Evolutionary conservation across 1,140 invertebrate genomes (phyloP).

Genomic region (Coptotermes formosanus): DNA sequence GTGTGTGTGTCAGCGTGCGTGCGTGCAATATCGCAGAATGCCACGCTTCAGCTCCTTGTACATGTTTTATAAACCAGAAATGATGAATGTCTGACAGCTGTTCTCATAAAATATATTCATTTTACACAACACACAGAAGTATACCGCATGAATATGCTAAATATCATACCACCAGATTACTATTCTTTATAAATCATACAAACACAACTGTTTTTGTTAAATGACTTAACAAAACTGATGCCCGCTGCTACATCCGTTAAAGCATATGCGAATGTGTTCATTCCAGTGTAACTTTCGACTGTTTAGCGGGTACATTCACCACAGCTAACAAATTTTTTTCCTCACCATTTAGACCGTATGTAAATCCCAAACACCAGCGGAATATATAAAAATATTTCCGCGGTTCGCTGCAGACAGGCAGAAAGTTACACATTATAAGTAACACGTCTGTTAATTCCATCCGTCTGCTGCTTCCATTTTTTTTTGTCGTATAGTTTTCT

Average conservation of each 20-base stretch:
- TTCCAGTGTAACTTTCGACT: not conserved
- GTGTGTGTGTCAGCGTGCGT: too few species aligned
- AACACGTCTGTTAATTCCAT: not conserved
- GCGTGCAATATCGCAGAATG: not conserved
- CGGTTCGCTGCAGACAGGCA: not conserved
- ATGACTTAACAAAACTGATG: not conserved
- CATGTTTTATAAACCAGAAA: not conserved
- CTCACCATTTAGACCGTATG: not conserved
- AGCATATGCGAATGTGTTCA: not conserved
- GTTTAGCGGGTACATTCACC: not conserved
- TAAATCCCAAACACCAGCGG: not conserved
- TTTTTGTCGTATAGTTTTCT: not conserved
- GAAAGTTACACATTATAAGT: not conserved
- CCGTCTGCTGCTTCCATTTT: not conserved
- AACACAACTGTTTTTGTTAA: not conserved
- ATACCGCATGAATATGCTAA: slow-evolving; percentile 6
- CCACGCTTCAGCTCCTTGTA: not conserved
- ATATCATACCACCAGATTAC: not conserved
- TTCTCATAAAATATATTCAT: not conserved
- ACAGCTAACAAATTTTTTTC: not conserved
- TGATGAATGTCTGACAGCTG: not conserved
- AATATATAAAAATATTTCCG: not conserved
- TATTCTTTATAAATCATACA: not conserved
- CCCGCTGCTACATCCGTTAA: not conserved
- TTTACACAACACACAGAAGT: not conserved